Base-by-base conservation (phyloP, 1,140 invertebrate genomes). In the Phocides pigmalion region DNA sequence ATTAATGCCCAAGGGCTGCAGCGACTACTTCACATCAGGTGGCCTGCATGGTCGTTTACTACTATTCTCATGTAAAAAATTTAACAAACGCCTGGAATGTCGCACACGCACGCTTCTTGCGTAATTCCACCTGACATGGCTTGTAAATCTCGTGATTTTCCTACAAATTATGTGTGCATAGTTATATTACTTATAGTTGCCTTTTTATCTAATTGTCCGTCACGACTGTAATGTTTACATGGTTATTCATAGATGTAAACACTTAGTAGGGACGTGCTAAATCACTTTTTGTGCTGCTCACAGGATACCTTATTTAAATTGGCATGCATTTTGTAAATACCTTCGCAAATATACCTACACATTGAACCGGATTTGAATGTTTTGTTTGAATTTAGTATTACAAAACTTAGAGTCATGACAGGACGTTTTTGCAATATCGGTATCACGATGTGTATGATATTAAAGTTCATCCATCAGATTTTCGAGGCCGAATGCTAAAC, bases 61-160 rank as follows among this genome's bases (percentile, higher is more conserved):
- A n/a, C n/a, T n/a, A n/a, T n/a, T n/a, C n/a, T n/a, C n/a, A n/a
- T n/a, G n/a, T n/a, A 32, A 28, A 25, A 17, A 32, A 4, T 4
- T 15, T 15, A 15, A 50, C 25, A 35, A 32, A 50, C 22, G 15
- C 6, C 25, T 25, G n/a, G 12, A 35, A 59, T 59, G 22, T 46
- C 5, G 22, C 22, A 16, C 9, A 0, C 41, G 42, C n/a, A n/a
- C n/a, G n/a, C n/a, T n/a, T n/a, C n/a, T 59, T 59, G 41, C 54
- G 54, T 46, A 59, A 59, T 39, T 44, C 53, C 39, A 14, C 20
- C 32, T 20, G 28, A 39, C 35, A 58, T 64, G 19, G 44, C 32
- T 35, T 35, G 16, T 37, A 44, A 46, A 35, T 59, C 58, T 59
- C 41, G 56, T 66, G 46, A 66, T 66, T 66, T 66, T 66, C 49